A percentile compares a stretch with the other conserved stretches of the same genome.
Evolutionary conservation across 1,140 invertebrate species (phyloP).

Genomic region (Pectinophora gossypiella): DNA sequence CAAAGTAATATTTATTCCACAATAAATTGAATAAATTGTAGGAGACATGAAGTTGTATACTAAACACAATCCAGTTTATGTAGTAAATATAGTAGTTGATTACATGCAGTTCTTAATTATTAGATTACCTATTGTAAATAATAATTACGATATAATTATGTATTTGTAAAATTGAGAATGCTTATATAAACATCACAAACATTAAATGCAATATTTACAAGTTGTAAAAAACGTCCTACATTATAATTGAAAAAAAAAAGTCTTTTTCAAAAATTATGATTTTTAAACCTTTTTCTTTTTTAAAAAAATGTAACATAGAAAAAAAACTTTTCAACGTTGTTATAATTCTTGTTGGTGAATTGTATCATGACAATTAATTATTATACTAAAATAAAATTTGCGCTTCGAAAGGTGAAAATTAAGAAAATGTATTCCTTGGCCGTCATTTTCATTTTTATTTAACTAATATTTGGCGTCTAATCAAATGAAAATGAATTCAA

Average conservation of each 20-base stretch:
- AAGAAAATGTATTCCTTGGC: no score
- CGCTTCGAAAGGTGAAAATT: no score
- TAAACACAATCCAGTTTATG: constrained; percentile 62
- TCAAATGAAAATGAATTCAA: constrained; percentile 37
- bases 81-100: constrained; percentile 27
- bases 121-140: constrained; percentile 37
- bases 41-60: not conserved
- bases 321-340: no score
- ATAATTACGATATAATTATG: constrained; percentile 24
- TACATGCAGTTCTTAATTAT: constrained; percentile 55
- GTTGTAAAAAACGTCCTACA: constrained; percentile 30
- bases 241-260: not conserved
- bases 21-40: constrained; percentile 34
- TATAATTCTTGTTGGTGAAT: no score
- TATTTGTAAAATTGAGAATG: constrained; percentile 27
- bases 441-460: constrained; percentile 25
- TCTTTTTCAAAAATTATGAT: not conserved
- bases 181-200: constrained; percentile 59
- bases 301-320: no score
- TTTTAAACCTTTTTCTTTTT: not conserved
- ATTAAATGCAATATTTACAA: constrained; percentile 72
- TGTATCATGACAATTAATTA: no score
- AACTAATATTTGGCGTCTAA: constrained; percentile 69
- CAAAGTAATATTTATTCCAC: constrained; percentile 70
- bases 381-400: no score